Evolutionary conservation across 1,140 invertebrate species (phyloP), one percentile per base, ranked within the genome.

Genomic region (Drosophila hydei): DNA sequence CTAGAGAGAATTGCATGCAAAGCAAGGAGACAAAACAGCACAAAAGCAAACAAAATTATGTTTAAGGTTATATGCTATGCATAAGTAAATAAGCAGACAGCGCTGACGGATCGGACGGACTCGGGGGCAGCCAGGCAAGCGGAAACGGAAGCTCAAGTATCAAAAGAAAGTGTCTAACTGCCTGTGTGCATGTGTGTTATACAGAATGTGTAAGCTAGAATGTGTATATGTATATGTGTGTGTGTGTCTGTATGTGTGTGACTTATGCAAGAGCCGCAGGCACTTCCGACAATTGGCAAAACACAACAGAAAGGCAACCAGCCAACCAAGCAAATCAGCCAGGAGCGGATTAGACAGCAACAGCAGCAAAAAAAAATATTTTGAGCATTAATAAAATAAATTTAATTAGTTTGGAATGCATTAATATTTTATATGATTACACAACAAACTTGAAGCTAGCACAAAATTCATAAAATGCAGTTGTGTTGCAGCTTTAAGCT

Each of bases 31-130:
- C 63, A 72, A 68, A 72, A 77, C 68, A 84, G 62, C 60, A 79
- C 47, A 85, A 87, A 87, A 72, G 81, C 74, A 87, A 87, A 87
- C 81, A 81, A 87, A 87, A 87, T 87, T 87, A 87, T 87, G 81
- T 87, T 87, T 87, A 87, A 87, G 81, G 81, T 87, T 87, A 88
- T 87, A 87, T 87, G 81, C 81, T 75, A 81, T 87, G 81, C 83
- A 87, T 87, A 87, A 87, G 83, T 87, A 87, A 87, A 79, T 87
- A 80, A 87, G 75, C 77, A 74, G 73, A 71, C 73, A 51, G 47
- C 30, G 47, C 30, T 36, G 55, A 75, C 50, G 40, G 30, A 62
- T 38, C 58, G 18, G 67, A 60, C 58, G 8, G 67, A 62, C 21
- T 16, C 40, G 33, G 21, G 50, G 51, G 21, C 60, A 70, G 59